phyloP scores from a whole-genome alignment of 2,113 vertebrate species.

The Gyps fulvus region DNA sequence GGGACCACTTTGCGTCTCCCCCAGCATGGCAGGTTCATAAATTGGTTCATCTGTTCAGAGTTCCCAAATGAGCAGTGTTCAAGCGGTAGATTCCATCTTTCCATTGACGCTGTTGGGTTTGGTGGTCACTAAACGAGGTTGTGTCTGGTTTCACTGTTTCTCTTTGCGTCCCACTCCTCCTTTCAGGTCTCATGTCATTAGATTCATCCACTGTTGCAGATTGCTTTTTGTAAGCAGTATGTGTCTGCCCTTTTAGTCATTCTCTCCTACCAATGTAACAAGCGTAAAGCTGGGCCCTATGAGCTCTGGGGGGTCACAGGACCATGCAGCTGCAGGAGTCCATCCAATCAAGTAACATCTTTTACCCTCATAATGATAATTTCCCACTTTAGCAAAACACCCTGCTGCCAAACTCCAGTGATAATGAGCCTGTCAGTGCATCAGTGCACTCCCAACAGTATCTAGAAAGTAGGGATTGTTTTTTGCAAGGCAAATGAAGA shows the following conservation, averaged over 20 bases:
- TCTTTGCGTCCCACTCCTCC: background rate
- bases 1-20: background rate
- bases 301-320: slow-evolving; percentile 33
- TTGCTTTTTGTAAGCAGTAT: background rate
- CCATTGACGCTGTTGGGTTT: background rate
- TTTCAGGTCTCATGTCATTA: background rate
- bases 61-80: background rate
- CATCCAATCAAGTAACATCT: slow-evolving; percentile 62
- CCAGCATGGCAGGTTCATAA: fast-evolving
- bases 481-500: slow-evolving; percentile 66
- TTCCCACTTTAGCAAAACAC: slow-evolving; percentile 61
- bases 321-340: slow-evolving; percentile 56
- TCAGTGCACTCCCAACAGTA: slow-evolving; percentile 26
- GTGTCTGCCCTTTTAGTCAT: background rate
- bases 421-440: slow-evolving; percentile 59
- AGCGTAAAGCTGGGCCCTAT: background rate
- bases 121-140: background rate
- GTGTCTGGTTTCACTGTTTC: background rate
- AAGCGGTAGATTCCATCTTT: background rate
- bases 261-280: background rate
- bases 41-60: background rate
- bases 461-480: slow-evolving; percentile 41
- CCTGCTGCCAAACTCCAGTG: slow-evolving; percentile 60
- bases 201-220: background rate
- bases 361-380: slow-evolving; percentile 61